Percentiles rank a stretch among this genome's conserved stretches.
phyloP scores from a whole-genome alignment of 2,113 vertebrate species.

The Heteronetta atricapilla region DNA sequence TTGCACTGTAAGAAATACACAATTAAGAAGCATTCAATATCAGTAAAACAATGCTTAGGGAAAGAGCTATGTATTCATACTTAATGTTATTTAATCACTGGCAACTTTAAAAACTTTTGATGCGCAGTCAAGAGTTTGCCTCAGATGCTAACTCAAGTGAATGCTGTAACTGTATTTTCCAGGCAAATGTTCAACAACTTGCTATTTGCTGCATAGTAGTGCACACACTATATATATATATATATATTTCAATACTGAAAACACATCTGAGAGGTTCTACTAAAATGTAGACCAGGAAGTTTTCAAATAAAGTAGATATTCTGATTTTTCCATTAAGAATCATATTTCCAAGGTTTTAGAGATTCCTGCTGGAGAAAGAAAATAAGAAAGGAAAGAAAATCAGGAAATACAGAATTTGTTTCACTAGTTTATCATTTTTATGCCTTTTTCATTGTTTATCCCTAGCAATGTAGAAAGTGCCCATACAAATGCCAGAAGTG shows the following conservation, averaged over 20 bases:
- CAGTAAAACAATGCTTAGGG: not conserved
- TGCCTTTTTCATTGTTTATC: not conserved
- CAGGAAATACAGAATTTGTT: not conserved
- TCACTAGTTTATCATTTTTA: not conserved
- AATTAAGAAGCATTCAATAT: not conserved
- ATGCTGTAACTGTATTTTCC: not conserved
- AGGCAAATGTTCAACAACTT: not conserved
- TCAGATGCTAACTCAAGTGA: not conserved
- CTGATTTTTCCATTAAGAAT: not conserved
- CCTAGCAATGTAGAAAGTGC: not conserved
- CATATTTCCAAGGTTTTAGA: not conserved
- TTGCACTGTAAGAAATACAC: not conserved
- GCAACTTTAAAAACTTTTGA: not conserved
- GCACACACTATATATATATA: not conserved
- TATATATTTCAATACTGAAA: not conserved
- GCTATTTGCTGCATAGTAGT: not conserved
- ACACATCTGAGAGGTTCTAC: not conserved
- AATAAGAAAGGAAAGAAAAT: too few species aligned
- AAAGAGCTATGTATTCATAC: not conserved
- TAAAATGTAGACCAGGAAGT: not conserved
- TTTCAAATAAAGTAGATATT: not conserved
- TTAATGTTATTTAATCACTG: not conserved
- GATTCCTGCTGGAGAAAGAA: not conserved
- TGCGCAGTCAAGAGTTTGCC: not conserved
- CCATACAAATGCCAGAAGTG: not conserved